Evolutionary conservation across 2,888 invertebrate species (phyloP).

Genomic region (Apodemia mormo): DNA sequence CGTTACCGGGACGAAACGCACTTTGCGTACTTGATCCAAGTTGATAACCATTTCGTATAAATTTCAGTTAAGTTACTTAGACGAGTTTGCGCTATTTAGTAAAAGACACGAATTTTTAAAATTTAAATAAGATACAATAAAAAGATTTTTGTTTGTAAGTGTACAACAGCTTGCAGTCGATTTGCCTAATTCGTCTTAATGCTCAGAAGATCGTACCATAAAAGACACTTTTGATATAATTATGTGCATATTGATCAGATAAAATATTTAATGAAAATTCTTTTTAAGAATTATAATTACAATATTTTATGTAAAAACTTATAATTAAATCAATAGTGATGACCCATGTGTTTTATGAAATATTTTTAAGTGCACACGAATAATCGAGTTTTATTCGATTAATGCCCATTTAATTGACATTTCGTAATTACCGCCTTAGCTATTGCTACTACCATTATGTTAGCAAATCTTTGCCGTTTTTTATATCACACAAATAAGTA

Average conservation of each 20-base stretch:
- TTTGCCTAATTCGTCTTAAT: conserved; percentile 20
- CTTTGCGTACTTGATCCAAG: too few relatives aligned
- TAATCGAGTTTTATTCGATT: too few relatives aligned
- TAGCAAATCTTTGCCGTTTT: too few relatives aligned
- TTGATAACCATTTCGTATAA: too few relatives aligned
- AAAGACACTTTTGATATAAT: conserved; percentile 33
- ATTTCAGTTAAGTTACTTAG: too few relatives aligned
- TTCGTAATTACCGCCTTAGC: too few relatives aligned
- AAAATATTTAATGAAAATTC: conserved; percentile 57
- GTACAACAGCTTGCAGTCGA: conserved; percentile 14
- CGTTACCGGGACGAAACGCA: too few relatives aligned
- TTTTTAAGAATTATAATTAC: conserved; percentile 54
- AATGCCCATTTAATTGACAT: not conserved
- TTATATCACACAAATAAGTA: too few relatives aligned
- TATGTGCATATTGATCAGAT: conserved; percentile 64
- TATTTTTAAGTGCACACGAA: not conserved
- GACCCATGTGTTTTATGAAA: conserved; percentile 26
- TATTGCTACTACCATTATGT: too few relatives aligned
- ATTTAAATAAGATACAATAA: too few relatives aligned
- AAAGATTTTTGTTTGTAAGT: not conserved
- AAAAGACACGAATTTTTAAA: too few relatives aligned
- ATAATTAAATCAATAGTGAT: conserved; percentile 34
- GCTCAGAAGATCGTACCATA: conserved; percentile 21
- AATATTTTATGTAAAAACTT: conserved; percentile 47
- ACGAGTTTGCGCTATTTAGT: too few relatives aligned